Conservation (phyloP, 2,888 invertebrate species). For the Rosalia funebris region DNA sequence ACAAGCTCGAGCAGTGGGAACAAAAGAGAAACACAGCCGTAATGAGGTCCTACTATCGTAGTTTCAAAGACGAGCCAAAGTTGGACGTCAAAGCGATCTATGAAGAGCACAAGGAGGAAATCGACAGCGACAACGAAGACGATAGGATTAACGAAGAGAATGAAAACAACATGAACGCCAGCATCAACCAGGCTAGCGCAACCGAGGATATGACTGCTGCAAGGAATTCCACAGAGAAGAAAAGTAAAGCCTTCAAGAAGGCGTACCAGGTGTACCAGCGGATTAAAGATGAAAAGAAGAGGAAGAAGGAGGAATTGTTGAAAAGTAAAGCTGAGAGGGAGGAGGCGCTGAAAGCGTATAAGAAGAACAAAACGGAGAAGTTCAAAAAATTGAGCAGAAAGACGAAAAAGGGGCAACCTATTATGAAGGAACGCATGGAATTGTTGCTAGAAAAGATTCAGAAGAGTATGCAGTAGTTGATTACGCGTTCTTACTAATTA, state of each 20-base stretch:
- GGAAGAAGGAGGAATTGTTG: slow-evolving; percentile 65
- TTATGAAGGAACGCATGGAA: slow-evolving; percentile 85
- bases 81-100: slow-evolving; percentile 68
- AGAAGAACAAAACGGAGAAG: slow-evolving; percentile 75
- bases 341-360: slow-evolving; percentile 74
- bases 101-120: slow-evolving; percentile 47
- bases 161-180: slow-evolving; percentile 43
- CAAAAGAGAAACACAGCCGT: slow-evolving; percentile 71
- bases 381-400: slow-evolving; percentile 79
- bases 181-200: slow-evolving; percentile 4
- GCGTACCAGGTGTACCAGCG: slow-evolving; percentile 68
- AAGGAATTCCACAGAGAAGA: slow-evolving; percentile 24
- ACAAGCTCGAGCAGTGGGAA: slow-evolving; percentile 76
- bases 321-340: slow-evolving; percentile 69
- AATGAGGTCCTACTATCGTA: slow-evolving; percentile 69
- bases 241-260: slow-evolving; percentile 60
- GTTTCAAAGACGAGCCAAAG: slow-evolving; percentile 63
- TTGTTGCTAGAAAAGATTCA: slow-evolving; percentile 81
- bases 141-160: slow-evolving; percentile 38
- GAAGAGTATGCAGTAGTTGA: slow-evolving; percentile 41
- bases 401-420: slow-evolving; percentile 84
- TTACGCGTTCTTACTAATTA: too few species aligned
- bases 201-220: slow-evolving; percentile 6
- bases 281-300: slow-evolving; percentile 68
- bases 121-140: slow-evolving; percentile 30